Evolutionary conservation across 2,888 invertebrate genomes (phyloP), one percentile per base, ranked within the genome.

Genomic region (Luperina testacea): DNA sequence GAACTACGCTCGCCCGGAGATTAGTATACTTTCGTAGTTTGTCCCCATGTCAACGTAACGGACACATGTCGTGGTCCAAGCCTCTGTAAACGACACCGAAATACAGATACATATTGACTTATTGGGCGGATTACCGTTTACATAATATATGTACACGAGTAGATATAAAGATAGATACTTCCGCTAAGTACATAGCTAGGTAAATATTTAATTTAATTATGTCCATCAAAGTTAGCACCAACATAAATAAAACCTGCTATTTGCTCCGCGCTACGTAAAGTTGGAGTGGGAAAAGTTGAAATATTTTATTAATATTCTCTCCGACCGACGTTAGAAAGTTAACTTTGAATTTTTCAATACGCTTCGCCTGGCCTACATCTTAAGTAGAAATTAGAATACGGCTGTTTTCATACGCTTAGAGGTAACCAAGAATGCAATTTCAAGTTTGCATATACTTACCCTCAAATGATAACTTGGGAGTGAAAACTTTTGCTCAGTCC

Each of bases 401-500:
- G 70, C 15, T 85, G 81, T 82, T 84, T 78, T 65, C 71, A 77
- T 75, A 67, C 45, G 75, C 64, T 77, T 70, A 69, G 69, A 72
- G 72, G 69, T 59, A 73, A 42, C 65, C 51, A 80, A 78, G 77
- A 88, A 84, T 84, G 78, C 75, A 87, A 87, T 84, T 77, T 88
- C 65, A 75, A 82, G 75, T 87, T 84, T 73, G 68, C 75, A 64
- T 74, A 57, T 53, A 32, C 20, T 13, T n/a, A 74, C 78, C 71
- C 65, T 77, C 72, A 78, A 84, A 84, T 88, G 87, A 88, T 88
- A 84, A 80, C 80, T 78, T 65, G 70, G 83, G 75, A 63, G 70
- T 87, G 67, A 73, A 87, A 88, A 88, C 81, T 88, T 90, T 87
- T 81, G 77, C 85, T 70, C 78, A 53, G 71, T 67, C 79, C 48